Evolutionary conservation across 2,888 invertebrate genomes (phyloP), one percentile per base, ranked within the genome.

Genomic region (Drosophila differens): DNA sequence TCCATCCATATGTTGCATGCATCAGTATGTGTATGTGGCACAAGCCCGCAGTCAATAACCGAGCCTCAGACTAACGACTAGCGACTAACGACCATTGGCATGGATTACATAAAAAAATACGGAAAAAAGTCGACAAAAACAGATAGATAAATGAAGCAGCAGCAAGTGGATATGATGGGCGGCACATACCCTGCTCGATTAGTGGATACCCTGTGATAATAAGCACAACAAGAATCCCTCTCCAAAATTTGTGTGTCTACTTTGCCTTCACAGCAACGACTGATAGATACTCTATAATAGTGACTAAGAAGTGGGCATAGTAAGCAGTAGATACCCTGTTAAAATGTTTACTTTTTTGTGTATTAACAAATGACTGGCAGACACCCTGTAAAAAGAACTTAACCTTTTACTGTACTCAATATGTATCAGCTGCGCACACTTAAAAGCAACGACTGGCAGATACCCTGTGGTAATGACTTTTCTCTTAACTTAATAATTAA

Each of bases 71-170:
- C 85, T 74, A 82, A 80, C 80, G 83, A 63, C 83, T 74, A 82
- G 77, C 83, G 80, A 65, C 83, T 74, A 82, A 83, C 83, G 83
- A 68, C 83, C 77, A 83, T 82, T 72, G 65, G 25, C 70, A 66
- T 32, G 82, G 82, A 82, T 82, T 82, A 80, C 80, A 62, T 60
- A 51, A 52, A 35, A 66, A 74, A 58, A 7, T 4, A 32, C 6
- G 39, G 47, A 54, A 41, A 7, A 33, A 55, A 51, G 47, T 22
- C 19, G 14, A 16, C 3, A 35, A 37, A 57, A 22, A 19, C n/a
- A 19, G 14, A 35, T 47, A 39, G 25, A 37, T 32, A n/a, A 57
- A 57, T 39, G 37, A 28, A 55, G 57, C 4, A 19, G 55, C 4
- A n/a, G 0, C 14, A 28, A 28, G 25, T 55, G 35, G 25, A 7